Evolutionary conservation across 2,113 vertebrate genomes (phyloP).

Genomic region (Motacilla alba): DNA sequence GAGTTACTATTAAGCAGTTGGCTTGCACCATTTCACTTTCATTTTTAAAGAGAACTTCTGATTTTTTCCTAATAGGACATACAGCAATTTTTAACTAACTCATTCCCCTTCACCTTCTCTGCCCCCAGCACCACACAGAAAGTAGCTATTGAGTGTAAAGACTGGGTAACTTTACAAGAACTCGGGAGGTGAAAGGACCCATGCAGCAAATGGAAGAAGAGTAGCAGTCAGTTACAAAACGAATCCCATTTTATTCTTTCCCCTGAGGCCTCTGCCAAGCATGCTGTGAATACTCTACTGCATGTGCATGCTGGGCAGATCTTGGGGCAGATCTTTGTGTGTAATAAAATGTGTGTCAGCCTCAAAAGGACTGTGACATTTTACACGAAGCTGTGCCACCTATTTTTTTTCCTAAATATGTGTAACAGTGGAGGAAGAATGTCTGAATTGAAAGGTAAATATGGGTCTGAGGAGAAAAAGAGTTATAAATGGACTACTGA

Average conservation of each 20-base stretch:
- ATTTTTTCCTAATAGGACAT: neutral
- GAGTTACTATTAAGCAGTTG: constrained; percentile 17
- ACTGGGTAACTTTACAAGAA: neutral
- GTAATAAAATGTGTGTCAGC: neutral
- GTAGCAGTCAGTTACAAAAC: neutral
- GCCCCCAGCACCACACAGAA: neutral
- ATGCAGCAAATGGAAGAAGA: neutral
- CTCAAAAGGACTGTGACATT: neutral
- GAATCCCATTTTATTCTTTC: neutral
- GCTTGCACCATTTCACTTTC: neutral
- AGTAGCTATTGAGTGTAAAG: neutral
- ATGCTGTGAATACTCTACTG: neutral
- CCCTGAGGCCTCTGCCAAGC: neutral
- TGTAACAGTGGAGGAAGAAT: neutral
- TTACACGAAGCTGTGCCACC: neutral
- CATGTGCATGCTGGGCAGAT: neutral
- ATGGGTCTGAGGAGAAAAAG: neutral
- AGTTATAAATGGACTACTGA: neutral
- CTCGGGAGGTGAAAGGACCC: neutral
- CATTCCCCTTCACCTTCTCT: neutral
- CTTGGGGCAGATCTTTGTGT: neutral
- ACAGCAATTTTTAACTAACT: neutral
- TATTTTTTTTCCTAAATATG: neutral
- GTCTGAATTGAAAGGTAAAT: neutral
- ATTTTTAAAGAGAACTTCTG: neutral